These are phyloP conservation scores for Carettochelys insculpta DNA, from an alignment of 2,113 vertebrate species.

Conservation along the genomic window DNA sequence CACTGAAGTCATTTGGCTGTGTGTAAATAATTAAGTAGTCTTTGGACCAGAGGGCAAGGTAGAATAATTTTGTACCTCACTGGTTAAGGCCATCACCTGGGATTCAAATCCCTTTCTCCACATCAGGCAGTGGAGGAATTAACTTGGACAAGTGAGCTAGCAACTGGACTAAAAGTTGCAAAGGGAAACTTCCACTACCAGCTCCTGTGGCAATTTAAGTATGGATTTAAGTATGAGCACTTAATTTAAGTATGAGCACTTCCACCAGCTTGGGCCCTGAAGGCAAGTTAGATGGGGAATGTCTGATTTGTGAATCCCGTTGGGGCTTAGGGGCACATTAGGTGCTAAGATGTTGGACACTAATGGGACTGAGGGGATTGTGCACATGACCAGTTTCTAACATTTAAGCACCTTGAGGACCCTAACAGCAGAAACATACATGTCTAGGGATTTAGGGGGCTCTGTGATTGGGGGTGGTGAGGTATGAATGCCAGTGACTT, in stretches of 20 bases:
- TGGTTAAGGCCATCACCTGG: background rate
- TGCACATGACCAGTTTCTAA: background rate
- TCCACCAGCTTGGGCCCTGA: background rate
- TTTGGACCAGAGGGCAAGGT: background rate
- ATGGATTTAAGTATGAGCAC: background rate
- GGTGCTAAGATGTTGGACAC: background rate
- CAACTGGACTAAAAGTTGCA: background rate
- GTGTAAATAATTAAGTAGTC: no score
- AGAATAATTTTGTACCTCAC: background rate
- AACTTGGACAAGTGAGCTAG: background rate
- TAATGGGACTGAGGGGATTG: background rate
- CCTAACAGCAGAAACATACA: background rate
- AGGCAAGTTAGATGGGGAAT: background rate
- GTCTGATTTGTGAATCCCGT: background rate
- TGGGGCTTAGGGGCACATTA: background rate
- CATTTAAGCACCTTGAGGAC: background rate
- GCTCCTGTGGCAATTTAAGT: background rate
- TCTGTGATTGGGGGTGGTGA: background rate
- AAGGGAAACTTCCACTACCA: background rate
- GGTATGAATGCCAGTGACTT: background rate
- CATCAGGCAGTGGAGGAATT: background rate
- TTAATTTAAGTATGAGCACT: background rate
- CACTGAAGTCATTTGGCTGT: no score
- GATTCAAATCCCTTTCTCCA: background rate
- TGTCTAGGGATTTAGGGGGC: background rate